phyloP scores from a whole-genome alignment of 2,797 vertebrate genomes.

The Melanotaenia maccullochi region DNA sequence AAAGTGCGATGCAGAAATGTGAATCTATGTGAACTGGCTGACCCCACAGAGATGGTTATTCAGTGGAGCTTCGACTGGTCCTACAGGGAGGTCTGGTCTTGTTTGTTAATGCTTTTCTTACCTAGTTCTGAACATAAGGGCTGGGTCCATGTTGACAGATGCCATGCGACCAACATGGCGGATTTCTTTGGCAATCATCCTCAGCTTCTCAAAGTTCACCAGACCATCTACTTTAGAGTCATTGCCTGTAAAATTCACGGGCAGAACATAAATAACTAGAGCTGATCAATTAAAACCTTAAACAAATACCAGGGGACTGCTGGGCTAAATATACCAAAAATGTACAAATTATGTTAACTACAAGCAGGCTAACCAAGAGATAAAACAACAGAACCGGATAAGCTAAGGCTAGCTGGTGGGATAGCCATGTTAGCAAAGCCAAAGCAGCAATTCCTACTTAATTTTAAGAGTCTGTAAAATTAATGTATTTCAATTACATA shows the following conservation, averaged over 20 bases:
- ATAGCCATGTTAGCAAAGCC: neutral
- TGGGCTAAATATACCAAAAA: neutral
- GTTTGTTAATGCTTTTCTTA: slow-evolving; percentile 50
- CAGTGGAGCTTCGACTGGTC: slow-evolving; percentile 36
- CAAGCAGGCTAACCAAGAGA: neutral
- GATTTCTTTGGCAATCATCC: slow-evolving; percentile 99
- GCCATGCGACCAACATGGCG: slow-evolving; percentile 98
- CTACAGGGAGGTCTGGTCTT: slow-evolving; percentile 14
- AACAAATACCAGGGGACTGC: neutral
- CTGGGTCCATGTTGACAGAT: slow-evolving; percentile 98
- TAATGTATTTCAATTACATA: neutral
- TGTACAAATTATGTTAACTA: neutral
- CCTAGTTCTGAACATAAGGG: slow-evolving; percentile 98
- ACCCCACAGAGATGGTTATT: slow-evolving; percentile 56
- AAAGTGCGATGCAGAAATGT: slow-evolving; percentile 64
- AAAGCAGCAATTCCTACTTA: no score
- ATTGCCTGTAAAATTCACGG: slow-evolving; percentile 84
- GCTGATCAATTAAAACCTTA: neutral
- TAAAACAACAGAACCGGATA: neutral
- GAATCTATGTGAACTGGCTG: slow-evolving; percentile 58
- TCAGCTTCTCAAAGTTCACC: slow-evolving; percentile 98
- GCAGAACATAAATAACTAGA: neutral
- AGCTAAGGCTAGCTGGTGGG: neutral
- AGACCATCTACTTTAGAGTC: slow-evolving; percentile 98
- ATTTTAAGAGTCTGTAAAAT: neutral